Conservation (phyloP, 2,888 invertebrate genomes). For the Copidosoma aretas region DNA sequence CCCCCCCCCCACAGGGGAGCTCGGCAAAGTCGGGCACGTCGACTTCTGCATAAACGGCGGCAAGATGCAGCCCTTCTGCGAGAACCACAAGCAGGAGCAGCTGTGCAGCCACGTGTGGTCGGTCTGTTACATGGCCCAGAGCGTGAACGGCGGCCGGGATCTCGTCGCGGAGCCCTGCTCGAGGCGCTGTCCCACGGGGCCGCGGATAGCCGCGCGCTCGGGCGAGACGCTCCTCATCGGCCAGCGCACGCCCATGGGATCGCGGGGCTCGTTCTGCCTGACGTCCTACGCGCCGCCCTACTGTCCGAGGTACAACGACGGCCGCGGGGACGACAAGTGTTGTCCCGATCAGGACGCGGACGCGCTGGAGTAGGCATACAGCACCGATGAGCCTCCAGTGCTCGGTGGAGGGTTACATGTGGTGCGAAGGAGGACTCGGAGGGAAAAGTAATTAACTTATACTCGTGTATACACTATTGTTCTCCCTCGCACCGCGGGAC, state of each 20-base stretch:
- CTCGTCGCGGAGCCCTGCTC: slow-evolving; percentile 75
- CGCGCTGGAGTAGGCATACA: no score
- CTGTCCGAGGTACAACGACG: slow-evolving; percentile 68
- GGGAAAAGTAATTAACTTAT: no score
- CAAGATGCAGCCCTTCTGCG: slow-evolving; percentile 77
- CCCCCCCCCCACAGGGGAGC: slow-evolving; percentile 66
- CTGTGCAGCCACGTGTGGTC: slow-evolving; percentile 83
- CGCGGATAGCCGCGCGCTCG: slow-evolving; percentile 65
- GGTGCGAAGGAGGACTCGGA: no score
- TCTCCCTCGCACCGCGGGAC: no score
- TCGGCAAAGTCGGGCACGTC: slow-evolving; percentile 75
- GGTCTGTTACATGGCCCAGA: slow-evolving; percentile 81
- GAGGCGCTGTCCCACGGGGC: slow-evolving; percentile 74
- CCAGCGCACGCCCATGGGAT: slow-evolving; percentile 75
- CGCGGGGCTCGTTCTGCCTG: slow-evolving; percentile 75
- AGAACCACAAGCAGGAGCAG: slow-evolving; percentile 73
- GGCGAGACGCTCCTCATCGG: slow-evolving; percentile 72
- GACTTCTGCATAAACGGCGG: slow-evolving; percentile 85
- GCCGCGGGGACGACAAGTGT: slow-evolving; percentile 72
- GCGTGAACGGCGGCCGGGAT: slow-evolving; percentile 66
- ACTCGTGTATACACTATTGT: no score
- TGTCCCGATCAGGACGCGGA: no score
- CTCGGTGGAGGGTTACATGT: no score
- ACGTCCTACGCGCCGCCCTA: slow-evolving; percentile 73
- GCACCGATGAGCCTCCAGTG: no score